Percentiles rank a stretch among this genome's conserved stretches.
These are phyloP conservation scores for Sylvicola fuscatus DNA, from an alignment of 2,888 invertebrate genomes.

Conservation along the genomic window DNA sequence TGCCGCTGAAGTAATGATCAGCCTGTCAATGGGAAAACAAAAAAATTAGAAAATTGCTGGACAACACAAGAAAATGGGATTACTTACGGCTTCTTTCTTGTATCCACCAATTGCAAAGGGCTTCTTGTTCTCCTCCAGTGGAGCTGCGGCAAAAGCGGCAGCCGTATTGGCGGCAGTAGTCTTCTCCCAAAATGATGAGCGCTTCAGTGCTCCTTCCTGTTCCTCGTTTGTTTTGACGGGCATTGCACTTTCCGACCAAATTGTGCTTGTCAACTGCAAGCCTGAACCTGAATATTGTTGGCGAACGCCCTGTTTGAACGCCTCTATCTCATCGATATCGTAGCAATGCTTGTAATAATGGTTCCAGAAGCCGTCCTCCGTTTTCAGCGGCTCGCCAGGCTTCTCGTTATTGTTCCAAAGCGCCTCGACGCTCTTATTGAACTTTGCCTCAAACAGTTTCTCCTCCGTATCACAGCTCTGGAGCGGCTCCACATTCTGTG, in stretches of 20 bases:
- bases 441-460: slow-evolving; percentile 29
- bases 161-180: too few relatives aligned
- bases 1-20: slow-evolving; percentile 5
- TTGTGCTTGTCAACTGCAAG: slow-evolving; percentile 30
- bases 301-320: slow-evolving; percentile 16
- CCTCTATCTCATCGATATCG: slow-evolving; percentile 4
- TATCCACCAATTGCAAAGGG: too few relatives aligned
- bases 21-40: too few relatives aligned
- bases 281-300: slow-evolving; percentile 16
- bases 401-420: slow-evolving; percentile 36
- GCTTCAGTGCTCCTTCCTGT: too few relatives aligned
- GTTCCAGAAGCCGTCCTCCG: slow-evolving; percentile 12
- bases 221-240: slow-evolving; percentile 12
- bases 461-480: slow-evolving; percentile 8
- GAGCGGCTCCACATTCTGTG: neutral
- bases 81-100: too few relatives aligned
- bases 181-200: too few relatives aligned
- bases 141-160: too few relatives aligned
- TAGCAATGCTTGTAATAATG: slow-evolving; percentile 16
- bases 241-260: slow-evolving; percentile 27
- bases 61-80: too few relatives aligned
- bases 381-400: slow-evolving; percentile 4
- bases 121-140: too few relatives aligned
- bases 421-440: slow-evolving; percentile 44
- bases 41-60: too few relatives aligned